These are phyloP conservation scores for Loriculus beryllinus DNA, from an alignment of 2,797 vertebrate genomes.

Conservation along the genomic window DNA sequence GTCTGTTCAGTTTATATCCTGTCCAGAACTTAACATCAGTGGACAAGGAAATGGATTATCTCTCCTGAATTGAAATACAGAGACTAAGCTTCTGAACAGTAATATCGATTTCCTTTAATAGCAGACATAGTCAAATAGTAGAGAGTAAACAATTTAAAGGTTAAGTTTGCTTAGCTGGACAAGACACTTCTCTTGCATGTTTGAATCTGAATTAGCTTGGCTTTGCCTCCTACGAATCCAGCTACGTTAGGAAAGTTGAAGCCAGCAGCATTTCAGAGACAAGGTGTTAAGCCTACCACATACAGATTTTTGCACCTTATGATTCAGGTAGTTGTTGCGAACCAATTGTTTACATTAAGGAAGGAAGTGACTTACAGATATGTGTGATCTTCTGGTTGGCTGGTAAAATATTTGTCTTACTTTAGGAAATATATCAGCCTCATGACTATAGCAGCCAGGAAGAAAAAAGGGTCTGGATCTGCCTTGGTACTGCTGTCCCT, in stretches of 20 bases:
- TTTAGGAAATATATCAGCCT: neutral
- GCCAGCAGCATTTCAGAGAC: neutral
- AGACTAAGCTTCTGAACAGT: neutral
- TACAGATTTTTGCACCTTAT: neutral
- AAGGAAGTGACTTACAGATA: neutral
- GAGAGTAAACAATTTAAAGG: constrained; percentile 4
- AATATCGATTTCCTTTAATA: constrained; percentile 2
- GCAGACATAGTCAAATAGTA: neutral
- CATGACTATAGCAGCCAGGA: neutral
- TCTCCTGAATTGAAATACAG: neutral
- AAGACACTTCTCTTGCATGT: neutral
- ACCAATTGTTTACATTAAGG: neutral
- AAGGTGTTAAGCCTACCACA: neutral
- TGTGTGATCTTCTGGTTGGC: neutral
- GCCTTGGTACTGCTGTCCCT: neutral
- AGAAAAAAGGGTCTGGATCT: neutral
- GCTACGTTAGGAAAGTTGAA: neutral
- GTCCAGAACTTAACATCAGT: neutral
- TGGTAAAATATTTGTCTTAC: no score
- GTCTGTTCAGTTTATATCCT: neutral
- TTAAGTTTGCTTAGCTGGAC: neutral
- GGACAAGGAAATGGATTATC: neutral
- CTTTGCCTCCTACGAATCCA: neutral
- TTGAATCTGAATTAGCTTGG: neutral
- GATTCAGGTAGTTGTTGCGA: neutral